A percentile compares a stretch with the other conserved stretches of the same genome.
Conservation (phyloP, 1,140 invertebrate species). For the Hylaeus anthracinus region DNA sequence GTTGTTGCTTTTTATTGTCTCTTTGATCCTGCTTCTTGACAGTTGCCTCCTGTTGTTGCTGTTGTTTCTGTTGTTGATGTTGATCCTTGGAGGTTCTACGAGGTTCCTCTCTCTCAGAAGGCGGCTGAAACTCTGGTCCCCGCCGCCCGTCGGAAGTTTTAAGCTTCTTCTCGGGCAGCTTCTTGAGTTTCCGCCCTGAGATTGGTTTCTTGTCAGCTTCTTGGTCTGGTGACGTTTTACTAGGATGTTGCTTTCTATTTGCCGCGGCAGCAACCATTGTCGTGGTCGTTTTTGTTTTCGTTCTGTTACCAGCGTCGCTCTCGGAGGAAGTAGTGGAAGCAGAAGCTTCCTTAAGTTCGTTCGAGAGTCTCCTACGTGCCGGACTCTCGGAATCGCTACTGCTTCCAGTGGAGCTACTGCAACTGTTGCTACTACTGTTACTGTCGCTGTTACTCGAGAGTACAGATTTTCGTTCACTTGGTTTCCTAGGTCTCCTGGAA, state of each 20-base stretch:
- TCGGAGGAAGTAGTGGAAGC: slow-evolving; percentile 76
- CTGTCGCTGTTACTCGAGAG: slow-evolving; percentile 56
- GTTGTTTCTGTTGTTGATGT: slow-evolving; percentile 68
- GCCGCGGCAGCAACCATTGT: slow-evolving; percentile 38
- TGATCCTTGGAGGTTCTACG: slow-evolving; percentile 80
- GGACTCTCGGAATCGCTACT: slow-evolving; percentile 77
- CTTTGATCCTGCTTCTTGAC: slow-evolving; percentile 73
- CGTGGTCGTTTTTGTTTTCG: slow-evolving; percentile 38
- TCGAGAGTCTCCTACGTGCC: slow-evolving; percentile 36
- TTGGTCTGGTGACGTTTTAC: slow-evolving; percentile 41
- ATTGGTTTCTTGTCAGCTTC: slow-evolving; percentile 60
- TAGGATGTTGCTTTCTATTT: slow-evolving; percentile 23
- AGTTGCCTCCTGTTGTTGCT: slow-evolving; percentile 44
- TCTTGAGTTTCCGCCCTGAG: slow-evolving; percentile 83
- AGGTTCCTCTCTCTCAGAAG: slow-evolving; percentile 88
- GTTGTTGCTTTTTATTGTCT: slow-evolving; percentile 80
- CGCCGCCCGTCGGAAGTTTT: slow-evolving; percentile 91
- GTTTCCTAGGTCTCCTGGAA: slow-evolving; percentile 71
- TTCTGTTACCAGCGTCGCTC: slow-evolving; percentile 67
- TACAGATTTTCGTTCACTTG: slow-evolving; percentile 29
- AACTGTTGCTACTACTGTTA: slow-evolving; percentile 71
- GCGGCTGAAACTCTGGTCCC: slow-evolving; percentile 87
- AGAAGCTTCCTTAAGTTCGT: slow-evolving; percentile 65
- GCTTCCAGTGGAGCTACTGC: slow-evolving; percentile 75
- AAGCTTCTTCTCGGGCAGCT: slow-evolving; percentile 91